A percentile compares a stretch with the other conserved stretches of the same genome.
phyloP scores from a whole-genome alignment of 2,888 invertebrate genomes.

The Oscheius sp. region DNA sequence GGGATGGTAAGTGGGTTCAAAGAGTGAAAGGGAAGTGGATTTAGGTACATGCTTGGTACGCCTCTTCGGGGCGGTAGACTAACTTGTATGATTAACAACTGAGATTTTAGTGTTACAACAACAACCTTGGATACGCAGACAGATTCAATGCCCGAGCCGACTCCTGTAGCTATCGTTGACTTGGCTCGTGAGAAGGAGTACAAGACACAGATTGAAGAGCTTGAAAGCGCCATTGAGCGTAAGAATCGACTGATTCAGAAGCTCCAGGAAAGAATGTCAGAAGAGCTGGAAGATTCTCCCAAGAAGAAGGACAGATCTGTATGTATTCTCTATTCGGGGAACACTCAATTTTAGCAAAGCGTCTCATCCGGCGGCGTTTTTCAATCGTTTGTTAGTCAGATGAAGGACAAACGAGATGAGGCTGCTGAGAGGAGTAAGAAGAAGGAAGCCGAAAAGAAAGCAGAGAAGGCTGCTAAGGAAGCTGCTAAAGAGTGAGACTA shows the following conservation, averaged over 20 bases:
- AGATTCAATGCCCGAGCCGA: conserved; percentile 30
- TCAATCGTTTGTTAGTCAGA: conserved; percentile 63
- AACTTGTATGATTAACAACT: neutral
- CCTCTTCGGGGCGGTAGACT: too few species aligned
- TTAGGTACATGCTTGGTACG: neutral
- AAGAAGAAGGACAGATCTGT: conserved; percentile 59
- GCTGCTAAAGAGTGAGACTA: conserved; percentile 53
- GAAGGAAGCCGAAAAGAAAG: conserved; percentile 59
- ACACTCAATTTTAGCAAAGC: conserved; percentile 43
- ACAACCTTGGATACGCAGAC: conserved; percentile 35
- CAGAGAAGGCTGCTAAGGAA: conserved; percentile 56
- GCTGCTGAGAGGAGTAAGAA: conserved; percentile 54
- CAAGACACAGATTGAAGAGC: conserved; percentile 48
- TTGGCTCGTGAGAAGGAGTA: conserved; percentile 44
- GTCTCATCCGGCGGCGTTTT: conserved; percentile 56
- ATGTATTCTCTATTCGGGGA: neutral
- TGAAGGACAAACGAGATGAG: conserved; percentile 55
- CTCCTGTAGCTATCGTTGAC: conserved; percentile 46
- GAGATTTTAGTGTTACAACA: conserved; percentile 1
- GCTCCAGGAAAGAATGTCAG: conserved; percentile 51
- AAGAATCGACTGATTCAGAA: conserved; percentile 55
- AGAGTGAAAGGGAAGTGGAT: neutral
- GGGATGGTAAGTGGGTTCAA: too few species aligned
- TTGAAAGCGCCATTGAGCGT: conserved; percentile 51
- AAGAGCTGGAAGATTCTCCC: conserved; percentile 50